Base-by-base conservation (phyloP, 92 coral and sea anemone genomes). In the Heliopora coerulea region DNA sequence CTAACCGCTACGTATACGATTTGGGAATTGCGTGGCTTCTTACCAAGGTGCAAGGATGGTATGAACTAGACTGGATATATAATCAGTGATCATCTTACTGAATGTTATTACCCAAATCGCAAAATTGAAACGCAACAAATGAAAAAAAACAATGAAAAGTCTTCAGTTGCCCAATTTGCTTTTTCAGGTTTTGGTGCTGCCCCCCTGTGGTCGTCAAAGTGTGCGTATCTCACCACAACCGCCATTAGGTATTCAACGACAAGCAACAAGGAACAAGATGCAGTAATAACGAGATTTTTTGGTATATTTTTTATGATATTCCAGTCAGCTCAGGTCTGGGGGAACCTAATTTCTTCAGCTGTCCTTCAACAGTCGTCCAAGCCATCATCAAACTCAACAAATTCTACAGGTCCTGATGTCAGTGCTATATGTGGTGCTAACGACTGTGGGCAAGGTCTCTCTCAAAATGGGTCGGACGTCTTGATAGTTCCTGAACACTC, bases 301-400 rank as follows among this genome's bases (percentile, higher is more conserved):
- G 96, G 96, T 20, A 89, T 85, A 34, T 92, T 92, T 79, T 92
- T 92, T 84, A 80, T 92, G 73, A 92, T 92, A 59, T 92, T 92
- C 44, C 97, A 92, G 78, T 87, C 92, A 67, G 97, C 96, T 11
- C 97, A 92, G 49, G 85, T 92, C 67, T 89, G 96, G 92, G 97
- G 97, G 2, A 92, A 92, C 72, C 83, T 92, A 24, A 92, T 92
- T 73, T 92, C 97, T 2, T 87, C 97, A 13, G 73, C 88, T 69
- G 96, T 92, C 35, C 72, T 92, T 46, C 91, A 90, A 30, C 90
- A 87, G 56, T 96, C 85, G 8, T 59, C 76, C 3, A 84, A 81
- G 39, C 58, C 50, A 37, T 76, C 84, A n/a, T 44, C 59, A 23
- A 80, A 76, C 68, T 80, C 65, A 19, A 50, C 69, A n/a, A 61